Percentiles rank a stretch among this genome's conserved stretches.
These are phyloP conservation scores for Falco rusticolus DNA, from an alignment of 2,797 vertebrate species.

Conservation along the genomic window DNA sequence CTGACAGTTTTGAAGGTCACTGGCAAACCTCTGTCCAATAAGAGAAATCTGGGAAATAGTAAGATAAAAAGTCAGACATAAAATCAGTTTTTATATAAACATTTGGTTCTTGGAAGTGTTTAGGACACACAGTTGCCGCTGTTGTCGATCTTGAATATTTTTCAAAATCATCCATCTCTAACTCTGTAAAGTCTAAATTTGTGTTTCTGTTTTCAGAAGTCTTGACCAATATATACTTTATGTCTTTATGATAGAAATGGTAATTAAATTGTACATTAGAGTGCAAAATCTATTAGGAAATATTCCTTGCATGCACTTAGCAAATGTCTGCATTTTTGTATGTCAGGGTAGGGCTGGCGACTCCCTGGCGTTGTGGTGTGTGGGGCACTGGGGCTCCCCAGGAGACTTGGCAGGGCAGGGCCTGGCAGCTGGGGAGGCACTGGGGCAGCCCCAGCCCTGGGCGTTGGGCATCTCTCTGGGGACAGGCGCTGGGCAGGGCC, in stretches of 20 bases:
- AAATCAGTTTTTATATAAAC: background rate
- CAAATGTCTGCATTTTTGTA: background rate
- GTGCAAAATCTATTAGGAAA: background rate
- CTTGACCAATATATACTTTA: background rate
- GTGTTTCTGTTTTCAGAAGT: background rate
- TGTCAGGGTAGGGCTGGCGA: rapidly evolving
- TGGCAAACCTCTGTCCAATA: background rate
- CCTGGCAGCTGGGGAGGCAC: background rate
- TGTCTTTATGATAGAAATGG: background rate
- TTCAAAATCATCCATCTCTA: constrained; percentile 10
- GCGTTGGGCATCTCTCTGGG: too few relatives aligned
- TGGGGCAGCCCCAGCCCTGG: background rate
- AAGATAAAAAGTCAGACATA: background rate
- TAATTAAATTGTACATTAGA: background rate
- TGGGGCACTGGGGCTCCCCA: rapidly evolving
- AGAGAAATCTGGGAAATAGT: background rate
- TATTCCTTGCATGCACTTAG: background rate
- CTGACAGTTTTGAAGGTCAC: background rate
- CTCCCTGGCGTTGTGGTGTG: rapidly evolving
- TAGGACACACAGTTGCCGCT: background rate
- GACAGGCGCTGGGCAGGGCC: too few relatives aligned
- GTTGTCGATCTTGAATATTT: background rate
- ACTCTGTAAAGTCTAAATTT: background rate
- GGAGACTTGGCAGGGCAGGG: rapidly evolving
- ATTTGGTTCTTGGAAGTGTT: background rate